phyloP scores from a whole-genome alignment of 2,113 vertebrate genomes.

The Xyrauchen texanus region DNA sequence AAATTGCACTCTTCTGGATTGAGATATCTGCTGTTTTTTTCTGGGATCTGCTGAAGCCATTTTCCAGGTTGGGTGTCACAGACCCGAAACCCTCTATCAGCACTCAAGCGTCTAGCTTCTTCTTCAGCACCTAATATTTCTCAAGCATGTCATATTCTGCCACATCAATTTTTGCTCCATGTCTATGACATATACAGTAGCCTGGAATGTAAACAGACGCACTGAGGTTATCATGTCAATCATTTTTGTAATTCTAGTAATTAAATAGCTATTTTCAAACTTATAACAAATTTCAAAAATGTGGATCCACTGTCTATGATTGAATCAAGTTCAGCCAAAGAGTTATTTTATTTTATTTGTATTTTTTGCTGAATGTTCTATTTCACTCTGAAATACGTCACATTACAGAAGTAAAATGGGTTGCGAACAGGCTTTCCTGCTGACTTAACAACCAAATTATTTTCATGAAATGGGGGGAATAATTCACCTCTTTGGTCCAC shows the following conservation, averaged over 20 bases:
- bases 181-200: background rate
- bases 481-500: background rate
- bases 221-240: background rate
- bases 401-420: too few relatives aligned
- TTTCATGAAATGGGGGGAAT: background rate
- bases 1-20: slow-evolving; percentile 8
- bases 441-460: background rate
- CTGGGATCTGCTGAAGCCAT: background rate
- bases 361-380: too few relatives aligned
- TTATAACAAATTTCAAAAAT: too few relatives aligned
- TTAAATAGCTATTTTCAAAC: too few relatives aligned
- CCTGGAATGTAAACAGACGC: background rate
- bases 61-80: slow-evolving; percentile 5
- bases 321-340: too few relatives aligned
- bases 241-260: background rate
- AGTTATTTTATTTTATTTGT: too few relatives aligned
- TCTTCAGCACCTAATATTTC: background rate
- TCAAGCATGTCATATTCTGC: slow-evolving; percentile 6
- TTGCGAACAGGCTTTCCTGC: too few relatives aligned
- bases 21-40: background rate
- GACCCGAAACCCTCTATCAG: background rate
- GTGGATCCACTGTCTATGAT: too few relatives aligned
- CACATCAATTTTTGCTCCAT: background rate
- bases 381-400: too few relatives aligned
- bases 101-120: slow-evolving; percentile 5